Evolutionary conservation across 1,140 invertebrate species (phyloP).

Genomic region (Olivierus martensii): DNA sequence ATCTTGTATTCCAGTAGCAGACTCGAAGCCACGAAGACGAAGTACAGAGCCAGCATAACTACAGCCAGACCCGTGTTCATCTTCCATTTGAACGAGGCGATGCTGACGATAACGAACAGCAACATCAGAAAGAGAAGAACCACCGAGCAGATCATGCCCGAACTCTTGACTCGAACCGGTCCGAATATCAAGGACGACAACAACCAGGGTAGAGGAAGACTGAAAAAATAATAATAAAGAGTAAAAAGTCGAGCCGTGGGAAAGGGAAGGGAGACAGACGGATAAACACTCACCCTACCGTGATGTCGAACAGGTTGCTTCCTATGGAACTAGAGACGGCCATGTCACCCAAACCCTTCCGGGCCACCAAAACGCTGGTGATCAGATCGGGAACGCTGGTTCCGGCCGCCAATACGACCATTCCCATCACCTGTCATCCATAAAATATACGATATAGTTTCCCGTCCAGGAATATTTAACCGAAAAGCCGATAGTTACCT

Average conservation of each 20-base stretch:
- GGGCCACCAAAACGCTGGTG: slow-evolving; percentile 86
- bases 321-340: slow-evolving; percentile 96
- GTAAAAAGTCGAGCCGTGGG: too few relatives aligned
- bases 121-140: slow-evolving; percentile 90
- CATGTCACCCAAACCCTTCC: slow-evolving; percentile 96
- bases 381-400: slow-evolving; percentile 93
- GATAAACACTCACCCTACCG: slow-evolving; percentile 35
- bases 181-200: slow-evolving; percentile 71
- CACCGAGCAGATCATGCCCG: slow-evolving; percentile 94
- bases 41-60: slow-evolving; percentile 93
- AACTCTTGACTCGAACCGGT: slow-evolving; percentile 75
- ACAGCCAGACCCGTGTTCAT: slow-evolving; percentile 92
- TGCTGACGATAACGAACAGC: slow-evolving; percentile 84
- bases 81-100: slow-evolving; percentile 89
- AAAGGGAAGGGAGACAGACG: too few relatives aligned
- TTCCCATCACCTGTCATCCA: slow-evolving; percentile 57
- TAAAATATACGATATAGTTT: neutral
- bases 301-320: slow-evolving; percentile 98
- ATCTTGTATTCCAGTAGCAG: slow-evolving; percentile 81
- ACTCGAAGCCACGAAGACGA: slow-evolving; percentile 86
- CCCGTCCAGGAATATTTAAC: too few relatives aligned
- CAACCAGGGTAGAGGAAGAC: slow-evolving; percentile 93
- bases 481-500: slow-evolving; percentile 31
- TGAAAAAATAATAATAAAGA: slow-evolving; percentile 35
- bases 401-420: slow-evolving; percentile 87